Evolutionary conservation across 2,888 invertebrate species (phyloP).

Genomic region (Calameuta filiformis): DNA sequence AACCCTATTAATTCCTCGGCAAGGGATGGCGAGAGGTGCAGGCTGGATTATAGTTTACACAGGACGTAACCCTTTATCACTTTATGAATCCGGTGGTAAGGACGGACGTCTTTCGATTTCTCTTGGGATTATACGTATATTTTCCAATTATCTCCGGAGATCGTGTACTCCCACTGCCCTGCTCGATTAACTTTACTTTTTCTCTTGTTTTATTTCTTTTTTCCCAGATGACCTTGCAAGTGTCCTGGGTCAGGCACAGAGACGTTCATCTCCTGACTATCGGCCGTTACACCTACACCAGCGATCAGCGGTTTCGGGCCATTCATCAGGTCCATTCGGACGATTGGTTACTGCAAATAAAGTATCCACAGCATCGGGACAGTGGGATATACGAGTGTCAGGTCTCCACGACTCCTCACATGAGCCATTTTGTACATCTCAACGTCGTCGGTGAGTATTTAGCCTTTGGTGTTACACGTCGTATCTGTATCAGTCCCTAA

Average conservation of each 20-base stretch:
- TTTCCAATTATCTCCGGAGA: too few species aligned
- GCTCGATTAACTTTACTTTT: too few species aligned
- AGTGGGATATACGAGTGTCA: slow-evolving; percentile 94
- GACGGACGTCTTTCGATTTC: too few species aligned
- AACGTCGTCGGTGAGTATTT: slow-evolving; percentile 90
- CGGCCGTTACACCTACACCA: slow-evolving; percentile 90
- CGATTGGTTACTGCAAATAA: slow-evolving; percentile 92
- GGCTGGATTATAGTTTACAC: slow-evolving; percentile 8
- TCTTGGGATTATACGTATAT: background rate
- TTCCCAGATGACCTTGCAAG: slow-evolving; percentile 79
- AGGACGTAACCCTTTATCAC: slow-evolving; percentile 18
- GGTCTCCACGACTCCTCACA: slow-evolving; percentile 92
- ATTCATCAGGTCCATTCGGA: slow-evolving; percentile 87
- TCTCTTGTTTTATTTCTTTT: slow-evolving; percentile 13
- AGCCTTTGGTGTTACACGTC: background rate
- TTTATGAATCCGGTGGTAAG: too few species aligned
- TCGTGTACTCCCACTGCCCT: too few species aligned
- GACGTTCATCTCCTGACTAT: slow-evolving; percentile 91
- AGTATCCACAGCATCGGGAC: slow-evolving; percentile 91
- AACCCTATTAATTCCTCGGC: slow-evolving; percentile 44
- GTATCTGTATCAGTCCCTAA: too few species aligned
- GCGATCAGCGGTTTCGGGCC: slow-evolving; percentile 90
- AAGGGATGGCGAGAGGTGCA: background rate
- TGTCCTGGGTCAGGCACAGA: slow-evolving; percentile 91
- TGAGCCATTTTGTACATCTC: slow-evolving; percentile 91